Percentiles rank a stretch among this genome's conserved stretches.
These are phyloP conservation scores for Strix uralensis DNA, from an alignment of 2,113 vertebrate genomes.

Conservation along the genomic window DNA sequence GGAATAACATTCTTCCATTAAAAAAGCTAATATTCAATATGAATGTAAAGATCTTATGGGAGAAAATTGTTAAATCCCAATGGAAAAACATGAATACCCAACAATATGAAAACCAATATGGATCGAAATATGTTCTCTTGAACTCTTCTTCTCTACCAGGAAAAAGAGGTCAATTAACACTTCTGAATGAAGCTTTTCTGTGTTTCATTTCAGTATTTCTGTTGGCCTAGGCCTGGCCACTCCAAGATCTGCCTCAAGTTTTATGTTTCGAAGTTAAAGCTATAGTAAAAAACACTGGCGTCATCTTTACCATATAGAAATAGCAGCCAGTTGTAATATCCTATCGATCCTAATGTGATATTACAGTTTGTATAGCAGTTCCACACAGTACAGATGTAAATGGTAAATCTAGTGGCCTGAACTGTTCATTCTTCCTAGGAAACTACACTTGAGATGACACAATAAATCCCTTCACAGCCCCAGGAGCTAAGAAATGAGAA, in stretches of 20 bases:
- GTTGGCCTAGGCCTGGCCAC: not conserved
- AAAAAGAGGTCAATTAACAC: not conserved
- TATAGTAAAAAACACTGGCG: not conserved
- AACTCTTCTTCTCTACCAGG: not conserved
- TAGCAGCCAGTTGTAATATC: not conserved
- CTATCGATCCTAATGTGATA: not conserved
- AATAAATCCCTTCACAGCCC: conserved; percentile 56
- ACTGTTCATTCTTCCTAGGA: conserved; percentile 21
- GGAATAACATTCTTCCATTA: not conserved
- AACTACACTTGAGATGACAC: conserved; percentile 60
- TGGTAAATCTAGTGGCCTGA: conserved; percentile 6
- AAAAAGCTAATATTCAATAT: not conserved
- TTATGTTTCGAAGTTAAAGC: not conserved
- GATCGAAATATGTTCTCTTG: not conserved
- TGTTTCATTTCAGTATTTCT: not conserved
- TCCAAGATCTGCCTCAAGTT: not conserved
- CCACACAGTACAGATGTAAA: not conserved
- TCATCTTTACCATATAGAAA: not conserved
- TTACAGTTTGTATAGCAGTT: not conserved
- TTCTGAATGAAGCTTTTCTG: not conserved
- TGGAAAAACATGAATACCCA: not conserved
- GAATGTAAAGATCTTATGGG: not conserved
- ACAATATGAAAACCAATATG: not conserved
- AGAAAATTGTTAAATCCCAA: not conserved
- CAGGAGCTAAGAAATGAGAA: conserved; percentile 27